Evolutionary conservation across 1,140 invertebrate species (phyloP).

Genomic region (Drosophila mojavensis): DNA sequence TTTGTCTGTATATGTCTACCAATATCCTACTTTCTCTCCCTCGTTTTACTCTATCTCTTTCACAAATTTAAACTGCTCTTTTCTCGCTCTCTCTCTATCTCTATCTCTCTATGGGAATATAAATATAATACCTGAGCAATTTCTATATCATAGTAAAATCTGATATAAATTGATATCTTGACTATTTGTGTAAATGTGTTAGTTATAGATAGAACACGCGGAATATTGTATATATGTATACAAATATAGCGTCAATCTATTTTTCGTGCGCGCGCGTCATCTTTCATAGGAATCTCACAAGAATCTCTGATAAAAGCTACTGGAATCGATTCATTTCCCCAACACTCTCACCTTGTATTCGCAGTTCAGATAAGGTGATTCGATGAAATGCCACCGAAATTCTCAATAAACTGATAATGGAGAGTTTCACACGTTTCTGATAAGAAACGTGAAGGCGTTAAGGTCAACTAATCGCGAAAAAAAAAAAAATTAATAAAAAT

Average conservation of each 20-base stretch:
- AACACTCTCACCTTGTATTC: conserved; percentile 38
- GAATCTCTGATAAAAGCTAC: conserved; percentile 38
- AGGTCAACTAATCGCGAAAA: background rate
- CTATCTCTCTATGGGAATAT: background rate
- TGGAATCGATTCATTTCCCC: conserved; percentile 46
- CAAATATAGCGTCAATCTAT: background rate
- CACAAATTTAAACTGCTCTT: too few relatives aligned
- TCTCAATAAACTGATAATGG: conserved; percentile 46
- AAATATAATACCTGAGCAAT: background rate
- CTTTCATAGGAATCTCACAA: conserved; percentile 14
- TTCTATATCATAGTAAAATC: background rate
- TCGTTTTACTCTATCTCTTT: background rate
- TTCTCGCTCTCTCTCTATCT: background rate
- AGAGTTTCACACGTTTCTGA: conserved; percentile 3
- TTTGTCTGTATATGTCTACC: too few relatives aligned
- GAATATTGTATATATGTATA: background rate
- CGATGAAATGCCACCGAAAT: conserved; percentile 46
- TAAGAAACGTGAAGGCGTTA: conserved; percentile 30
- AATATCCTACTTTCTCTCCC: too few relatives aligned
- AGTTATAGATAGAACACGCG: background rate
- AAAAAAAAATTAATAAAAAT: background rate
- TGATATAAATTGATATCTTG: background rate
- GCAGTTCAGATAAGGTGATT: conserved; percentile 44
- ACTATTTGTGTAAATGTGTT: too few relatives aligned
- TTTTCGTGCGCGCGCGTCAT: conserved; percentile 4